phyloP scores from a whole-genome alignment of 2,113 vertebrate species.

The Chionodraco myersi region DNA sequence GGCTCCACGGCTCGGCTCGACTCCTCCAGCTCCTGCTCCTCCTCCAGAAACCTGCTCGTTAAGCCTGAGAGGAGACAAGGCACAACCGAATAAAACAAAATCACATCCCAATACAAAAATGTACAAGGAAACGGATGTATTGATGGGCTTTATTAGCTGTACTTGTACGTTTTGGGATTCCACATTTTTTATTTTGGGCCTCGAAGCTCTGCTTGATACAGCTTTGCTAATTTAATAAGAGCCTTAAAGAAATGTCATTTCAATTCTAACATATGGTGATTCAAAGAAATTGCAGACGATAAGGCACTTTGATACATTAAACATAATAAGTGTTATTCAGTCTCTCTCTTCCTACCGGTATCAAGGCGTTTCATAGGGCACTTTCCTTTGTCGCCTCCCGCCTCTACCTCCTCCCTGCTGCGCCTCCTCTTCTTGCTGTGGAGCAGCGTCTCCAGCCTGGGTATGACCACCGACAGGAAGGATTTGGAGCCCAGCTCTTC shows the following conservation, averaged over 20 bases:
- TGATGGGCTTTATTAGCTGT: neutral
- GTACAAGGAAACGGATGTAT: neutral
- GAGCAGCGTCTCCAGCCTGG: conserved; percentile 96
- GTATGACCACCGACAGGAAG: conserved; percentile 98
- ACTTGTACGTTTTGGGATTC: conserved; percentile 19
- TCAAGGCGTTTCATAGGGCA: conserved; percentile 91
- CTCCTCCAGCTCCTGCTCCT: conserved; percentile 79
- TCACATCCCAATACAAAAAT: too few relatives aligned
- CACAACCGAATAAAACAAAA: neutral
- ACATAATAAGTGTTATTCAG: neutral
- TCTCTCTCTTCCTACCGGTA: conserved; percentile 84
- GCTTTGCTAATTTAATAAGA: conserved; percentile 17
- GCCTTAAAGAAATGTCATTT: neutral
- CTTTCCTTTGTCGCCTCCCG: conserved; percentile 88
- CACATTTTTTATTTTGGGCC: conserved; percentile 8
- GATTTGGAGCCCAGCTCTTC: conserved; percentile 95
- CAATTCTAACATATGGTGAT: conserved; percentile 1
- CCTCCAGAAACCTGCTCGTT: conserved; percentile 90
- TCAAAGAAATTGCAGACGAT: neutral
- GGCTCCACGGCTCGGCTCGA: conserved; percentile 82
- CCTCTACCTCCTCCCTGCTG: conserved; percentile 85
- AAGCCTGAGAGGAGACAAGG: conserved; percentile 82
- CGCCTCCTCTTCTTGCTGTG: conserved; percentile 96
- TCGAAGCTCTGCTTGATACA: neutral
- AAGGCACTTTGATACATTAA: neutral